Base-by-base conservation (phyloP, 2,888 invertebrate genomes). In the Thymelicus sylvestris region DNA sequence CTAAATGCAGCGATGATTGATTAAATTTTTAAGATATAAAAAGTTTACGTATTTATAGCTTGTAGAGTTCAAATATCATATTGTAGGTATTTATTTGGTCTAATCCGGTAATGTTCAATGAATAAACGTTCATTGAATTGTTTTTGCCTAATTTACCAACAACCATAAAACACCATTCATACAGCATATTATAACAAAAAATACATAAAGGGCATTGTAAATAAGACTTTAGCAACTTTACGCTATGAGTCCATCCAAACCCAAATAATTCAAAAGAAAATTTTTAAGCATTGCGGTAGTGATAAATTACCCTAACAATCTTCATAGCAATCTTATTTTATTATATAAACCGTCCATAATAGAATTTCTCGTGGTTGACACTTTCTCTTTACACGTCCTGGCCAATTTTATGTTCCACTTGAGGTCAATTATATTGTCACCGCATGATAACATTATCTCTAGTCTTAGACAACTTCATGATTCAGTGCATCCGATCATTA, bases 321-420 rank as follows among this genome's bases (percentile, higher is more conserved):
- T 67, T 39, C 67, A 15, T 13, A 6, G 60, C 39, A 50, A 67
- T 61, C 39, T 52, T 50, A 50, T 64, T 47, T 57, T 66, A 24
- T 74, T 74, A 73, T 67, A 63, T 69, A 74, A 74, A 75, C 74
- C 52, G 24, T 50, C 68, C 73, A 72, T 73, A 73, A 74, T 74
- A 66, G 73, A 75, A 73, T 80, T 81, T 81, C 80, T 78, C 78
- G 73, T 77, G 77, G 79, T 79, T 79, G 81, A 79, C 81, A 85
- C 87, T 88, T 88, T 88, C 87, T 65, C 86, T 65, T 7, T 19
- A 60, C 70, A 65, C 76, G 61, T 71, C 75, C 74, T 78, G 77
- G 77, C 77, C 69, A 75, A 77, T 77, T 77, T 76, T 65, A 77
- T 79, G 74, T 76, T 73, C 76, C 77, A 79, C 82, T 79, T 79